Conservation (phyloP, 1,140 invertebrate species). For the Panulirus ornatus region DNA sequence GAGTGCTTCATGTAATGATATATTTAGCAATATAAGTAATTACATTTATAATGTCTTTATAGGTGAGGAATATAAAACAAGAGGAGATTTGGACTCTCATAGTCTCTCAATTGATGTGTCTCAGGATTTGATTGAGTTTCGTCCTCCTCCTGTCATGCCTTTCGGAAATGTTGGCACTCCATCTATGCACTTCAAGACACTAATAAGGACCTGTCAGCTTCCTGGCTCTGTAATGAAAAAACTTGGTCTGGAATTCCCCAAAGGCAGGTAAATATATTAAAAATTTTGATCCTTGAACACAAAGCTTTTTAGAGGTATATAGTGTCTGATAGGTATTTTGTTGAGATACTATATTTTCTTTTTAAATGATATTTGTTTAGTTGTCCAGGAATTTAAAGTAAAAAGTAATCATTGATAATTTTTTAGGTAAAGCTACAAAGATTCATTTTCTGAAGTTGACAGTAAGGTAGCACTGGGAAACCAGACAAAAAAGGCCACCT, state of each 20-base stretch:
- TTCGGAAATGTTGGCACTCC: conserved; percentile 83
- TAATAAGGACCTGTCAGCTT: conserved; percentile 80
- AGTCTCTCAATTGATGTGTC: conserved; percentile 76
- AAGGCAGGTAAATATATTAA: conserved; percentile 30
- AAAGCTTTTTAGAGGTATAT: not conserved
- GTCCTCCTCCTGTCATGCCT: conserved; percentile 80
- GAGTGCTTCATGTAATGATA: too few species aligned
- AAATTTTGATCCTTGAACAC: too few species aligned
- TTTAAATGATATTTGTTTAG: too few species aligned
- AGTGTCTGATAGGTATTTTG: not conserved
- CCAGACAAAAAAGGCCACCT: too few species aligned
- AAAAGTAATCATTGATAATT: too few species aligned
- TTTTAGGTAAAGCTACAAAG: too few species aligned
- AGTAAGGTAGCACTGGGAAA: too few species aligned
- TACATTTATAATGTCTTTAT: too few species aligned
- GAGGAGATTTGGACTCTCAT: conserved; percentile 77
- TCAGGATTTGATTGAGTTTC: conserved; percentile 78
- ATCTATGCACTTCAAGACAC: conserved; percentile 80
- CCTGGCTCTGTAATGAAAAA: conserved; percentile 81
- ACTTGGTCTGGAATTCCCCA: conserved; percentile 79
- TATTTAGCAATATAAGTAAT: too few species aligned
- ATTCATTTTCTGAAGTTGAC: too few species aligned
- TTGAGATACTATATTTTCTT: too few species aligned
- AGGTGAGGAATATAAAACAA: conserved; percentile 36
- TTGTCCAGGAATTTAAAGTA: too few species aligned